Conservation (phyloP, 2,888 invertebrate genomes). For the Drepana falcataria region DNA sequence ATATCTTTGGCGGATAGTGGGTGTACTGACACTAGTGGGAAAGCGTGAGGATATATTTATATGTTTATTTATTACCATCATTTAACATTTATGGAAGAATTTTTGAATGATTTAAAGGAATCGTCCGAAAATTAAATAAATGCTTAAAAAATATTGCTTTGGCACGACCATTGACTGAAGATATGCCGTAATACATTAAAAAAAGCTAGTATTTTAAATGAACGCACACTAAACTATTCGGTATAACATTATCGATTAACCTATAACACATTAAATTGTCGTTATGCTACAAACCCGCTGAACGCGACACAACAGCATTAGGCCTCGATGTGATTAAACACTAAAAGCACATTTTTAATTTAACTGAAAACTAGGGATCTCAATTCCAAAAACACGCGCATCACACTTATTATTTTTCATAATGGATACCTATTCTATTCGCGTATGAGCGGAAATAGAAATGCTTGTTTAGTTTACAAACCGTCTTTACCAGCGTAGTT, state of each 20-base stretch:
- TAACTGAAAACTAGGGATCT: not conserved
- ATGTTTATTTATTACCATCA: too few relatives aligned
- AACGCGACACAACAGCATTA: too few relatives aligned
- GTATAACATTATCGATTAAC: too few relatives aligned
- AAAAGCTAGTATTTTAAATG: too few relatives aligned
- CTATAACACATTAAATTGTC: too few relatives aligned
- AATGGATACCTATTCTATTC: not conserved
- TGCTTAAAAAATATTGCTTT: not conserved
- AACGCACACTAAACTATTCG: too few relatives aligned
- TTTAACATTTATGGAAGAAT: not conserved
- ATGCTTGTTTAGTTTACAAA: not conserved
- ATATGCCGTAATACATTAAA: too few relatives aligned
- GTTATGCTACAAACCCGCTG: too few relatives aligned
- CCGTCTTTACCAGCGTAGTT: not conserved
- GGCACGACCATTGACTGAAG: not conserved
- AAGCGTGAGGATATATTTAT: too few relatives aligned
- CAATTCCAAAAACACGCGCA: not conserved
- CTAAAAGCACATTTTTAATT: not conserved
- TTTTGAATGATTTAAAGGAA: not conserved
- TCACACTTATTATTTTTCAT: not conserved
- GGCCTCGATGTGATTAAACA: not conserved
- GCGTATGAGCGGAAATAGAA: conserved; percentile 1
- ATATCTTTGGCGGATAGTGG: too few relatives aligned
- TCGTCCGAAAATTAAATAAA: too few relatives aligned
- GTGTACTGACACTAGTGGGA: too few relatives aligned